Evolutionary conservation across 2,888 invertebrate genomes (phyloP), one percentile per base, ranked within the genome.

Genomic region (Coelogynopora nodosa): DNA sequence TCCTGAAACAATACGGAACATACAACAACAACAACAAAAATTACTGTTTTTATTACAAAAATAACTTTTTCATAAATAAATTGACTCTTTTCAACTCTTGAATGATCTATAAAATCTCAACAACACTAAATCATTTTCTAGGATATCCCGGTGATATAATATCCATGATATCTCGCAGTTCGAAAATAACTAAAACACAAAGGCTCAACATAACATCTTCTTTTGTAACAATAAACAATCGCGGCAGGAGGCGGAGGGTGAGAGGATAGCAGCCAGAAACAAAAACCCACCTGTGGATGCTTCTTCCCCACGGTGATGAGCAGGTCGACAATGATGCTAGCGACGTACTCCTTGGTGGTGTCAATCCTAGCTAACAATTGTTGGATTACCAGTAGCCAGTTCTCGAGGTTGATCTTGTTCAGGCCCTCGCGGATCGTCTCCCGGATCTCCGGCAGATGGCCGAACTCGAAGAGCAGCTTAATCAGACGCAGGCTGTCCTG

Each of bases 361-460:
- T 99, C 99, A 88, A 99, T 98, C 85, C 99, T 94, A 0, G 99
- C 98, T 89, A 99, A 99, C 31, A 99, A 93, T 91, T 99, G 99
- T 0, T 99, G 99, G 89, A 99, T 98, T 0, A 99, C 98, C 93
- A 93, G 98, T 10, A 99, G 93, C 99, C 99, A 99, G 0, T 97
- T 98, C 90, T 98, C 97, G 88, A 99, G 96, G 90, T 97, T 97
- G 67, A 98, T 97, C 0, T 95, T 94, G 89, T 96, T 94, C 89
- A 98, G 95, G 0, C 97, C 97, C 89, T 97, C 97, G 0, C 95
- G 94, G 67, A 99, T 94, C 0, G 97, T 97, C 88, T 97, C 97
- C 90, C 97, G 95, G 0, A 99, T 98, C 89, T 96, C 96, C 0
- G 95, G 94, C 92, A 95, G 95, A 88, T 98, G 96, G 0, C 98